phyloP scores from a whole-genome alignment of 2,113 vertebrate species.

The Hippocampus barbouri region DNA sequence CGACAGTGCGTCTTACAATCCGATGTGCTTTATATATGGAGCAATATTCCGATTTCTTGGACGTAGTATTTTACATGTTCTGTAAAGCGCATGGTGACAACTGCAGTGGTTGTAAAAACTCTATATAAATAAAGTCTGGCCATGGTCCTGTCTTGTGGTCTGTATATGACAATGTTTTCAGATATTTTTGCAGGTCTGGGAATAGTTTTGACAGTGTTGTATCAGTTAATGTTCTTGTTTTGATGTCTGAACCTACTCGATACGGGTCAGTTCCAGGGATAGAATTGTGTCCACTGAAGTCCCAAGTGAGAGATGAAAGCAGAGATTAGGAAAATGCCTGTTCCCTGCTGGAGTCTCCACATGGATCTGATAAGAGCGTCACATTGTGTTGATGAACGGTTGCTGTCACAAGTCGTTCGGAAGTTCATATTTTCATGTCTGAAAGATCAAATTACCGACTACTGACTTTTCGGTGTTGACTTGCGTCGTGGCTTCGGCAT shows the following conservation, averaged over 20 bases:
- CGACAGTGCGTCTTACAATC: no score
- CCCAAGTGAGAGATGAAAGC: conserved; percentile 35
- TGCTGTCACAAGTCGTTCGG: conserved; percentile 34
- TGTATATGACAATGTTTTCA: background rate
- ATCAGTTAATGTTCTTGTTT: background rate
- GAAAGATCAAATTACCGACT: conserved; percentile 39
- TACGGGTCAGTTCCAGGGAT: conserved; percentile 14
- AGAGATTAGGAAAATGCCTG: conserved; percentile 47
- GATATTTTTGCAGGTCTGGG: background rate
- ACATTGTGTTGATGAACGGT: conserved; percentile 54
- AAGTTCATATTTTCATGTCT: conserved; percentile 47
- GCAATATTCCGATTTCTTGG: no score
- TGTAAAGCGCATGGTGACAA: no score
- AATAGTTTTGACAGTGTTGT: background rate
- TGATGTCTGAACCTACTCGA: background rate
- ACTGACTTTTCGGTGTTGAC: conserved; percentile 34
- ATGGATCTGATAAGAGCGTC: conserved; percentile 63
- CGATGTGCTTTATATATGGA: no score
- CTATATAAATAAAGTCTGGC: no score
- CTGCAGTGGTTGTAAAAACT: no score
- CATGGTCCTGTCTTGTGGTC: background rate
- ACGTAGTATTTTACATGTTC: no score
- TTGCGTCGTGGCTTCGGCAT: conserved; percentile 19
- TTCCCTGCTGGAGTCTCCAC: conserved; percentile 45
- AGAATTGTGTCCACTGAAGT: conserved; percentile 25